Evolutionary conservation across 2,113 vertebrate genomes (phyloP).

Genomic region (Melozone crissalis): DNA sequence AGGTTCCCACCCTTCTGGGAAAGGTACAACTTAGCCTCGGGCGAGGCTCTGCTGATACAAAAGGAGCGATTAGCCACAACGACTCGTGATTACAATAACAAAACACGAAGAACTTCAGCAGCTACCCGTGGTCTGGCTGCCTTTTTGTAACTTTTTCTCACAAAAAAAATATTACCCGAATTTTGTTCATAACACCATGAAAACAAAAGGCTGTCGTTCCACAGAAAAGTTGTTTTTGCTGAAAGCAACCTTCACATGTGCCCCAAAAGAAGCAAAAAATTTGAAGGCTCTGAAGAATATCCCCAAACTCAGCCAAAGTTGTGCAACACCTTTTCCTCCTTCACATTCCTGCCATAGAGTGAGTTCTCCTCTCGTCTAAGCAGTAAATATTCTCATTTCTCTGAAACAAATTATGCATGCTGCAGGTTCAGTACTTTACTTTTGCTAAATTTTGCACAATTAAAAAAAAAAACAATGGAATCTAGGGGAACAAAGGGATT

Average conservation of each 20-base stretch:
- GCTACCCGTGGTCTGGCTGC: no score
- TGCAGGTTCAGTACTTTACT: background rate
- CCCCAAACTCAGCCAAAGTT: background rate
- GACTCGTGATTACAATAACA: no score
- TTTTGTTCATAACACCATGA: no score
- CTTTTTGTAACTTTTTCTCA: no score
- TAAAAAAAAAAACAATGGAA: background rate
- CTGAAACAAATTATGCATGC: background rate
- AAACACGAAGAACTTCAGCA: no score
- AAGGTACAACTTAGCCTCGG: no score
- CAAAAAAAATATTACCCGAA: no score
- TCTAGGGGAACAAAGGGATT: background rate
- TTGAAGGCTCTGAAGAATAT: background rate
- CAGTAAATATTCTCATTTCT: background rate
- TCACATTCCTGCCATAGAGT: accelerated
- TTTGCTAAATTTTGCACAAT: background rate
- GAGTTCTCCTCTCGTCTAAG: background rate
- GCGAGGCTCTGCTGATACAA: no score
- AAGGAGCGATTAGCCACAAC: no score
- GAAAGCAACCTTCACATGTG: background rate
- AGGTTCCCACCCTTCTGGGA: no score
- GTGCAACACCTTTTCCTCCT: background rate
- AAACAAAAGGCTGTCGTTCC: background rate
- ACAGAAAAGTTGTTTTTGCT: background rate
- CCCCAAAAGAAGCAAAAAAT: background rate